Base-by-base conservation (phyloP, 2,888 invertebrate genomes). In the Drosophila dives region DNA sequence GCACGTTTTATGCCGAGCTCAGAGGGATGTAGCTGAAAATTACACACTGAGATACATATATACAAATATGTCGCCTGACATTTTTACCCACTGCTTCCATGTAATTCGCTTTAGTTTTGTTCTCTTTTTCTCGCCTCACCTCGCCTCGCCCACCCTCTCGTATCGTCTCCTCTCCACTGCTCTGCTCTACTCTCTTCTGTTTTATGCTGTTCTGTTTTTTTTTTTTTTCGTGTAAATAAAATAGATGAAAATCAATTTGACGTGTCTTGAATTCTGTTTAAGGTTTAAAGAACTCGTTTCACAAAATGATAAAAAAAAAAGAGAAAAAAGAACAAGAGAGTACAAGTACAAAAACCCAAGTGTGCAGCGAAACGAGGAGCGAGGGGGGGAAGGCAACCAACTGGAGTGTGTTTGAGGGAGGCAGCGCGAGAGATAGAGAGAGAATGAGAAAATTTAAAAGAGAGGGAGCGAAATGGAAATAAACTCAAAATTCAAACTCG, bases 191-290 rank as follows among this genome's bases (percentile, higher is more conserved):
- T 20, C 26, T 49, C 15, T 32, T 12, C 49, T 49, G 49, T 64
- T 53, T 59, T 64, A 42, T 73, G 34, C 40, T 45, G 49, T 32
- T 53, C n/a, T 64, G 62, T 48, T 51, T 32, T 53, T 29, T 58
- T 53, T 53, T 64, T 58, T 59, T 72, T 68, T 71, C 72, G 72
- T 75, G 87, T 86, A 85, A 81, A 86, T 89, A 86, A 89, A 85
- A 85, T 85, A 86, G 89, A 89, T 85, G 85, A 86, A 85, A 85
- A 85, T 85, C 84, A 85, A 85, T 85, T 89, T 89, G 89, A 85
- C 85, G 85, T 85, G 85, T 85, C 84, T 89, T 86, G 84, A 85
- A 89, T 85, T 83, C 79, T 70, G 84, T 83, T 85, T 83, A 79
- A 72, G 84, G 89, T 89, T 83, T 89, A 73, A 86, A 83, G 84